These are phyloP conservation scores for Ceuthmochares aereus DNA, from an alignment of 2,113 vertebrate genomes.

Conservation along the genomic window DNA sequence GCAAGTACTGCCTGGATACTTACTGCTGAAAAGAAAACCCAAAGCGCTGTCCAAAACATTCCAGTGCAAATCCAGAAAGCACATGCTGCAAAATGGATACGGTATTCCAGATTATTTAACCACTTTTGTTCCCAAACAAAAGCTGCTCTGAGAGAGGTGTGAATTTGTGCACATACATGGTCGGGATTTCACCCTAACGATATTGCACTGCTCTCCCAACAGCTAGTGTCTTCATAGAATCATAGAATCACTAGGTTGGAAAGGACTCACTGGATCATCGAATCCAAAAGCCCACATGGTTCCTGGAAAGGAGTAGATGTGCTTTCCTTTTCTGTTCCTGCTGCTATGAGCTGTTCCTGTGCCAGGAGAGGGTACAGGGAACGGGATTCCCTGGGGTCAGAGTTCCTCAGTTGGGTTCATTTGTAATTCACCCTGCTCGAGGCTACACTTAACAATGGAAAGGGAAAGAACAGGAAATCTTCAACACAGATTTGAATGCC, in stretches of 20 bases:
- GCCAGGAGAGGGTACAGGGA: not conserved
- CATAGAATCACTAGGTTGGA: no score
- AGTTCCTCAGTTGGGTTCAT: not conserved
- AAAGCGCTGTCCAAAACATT: not conserved
- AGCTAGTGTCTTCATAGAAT: not conserved
- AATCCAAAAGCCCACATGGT: not conserved
- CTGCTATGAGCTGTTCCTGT: not conserved
- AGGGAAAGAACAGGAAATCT: not conserved
- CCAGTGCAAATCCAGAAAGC: not conserved
- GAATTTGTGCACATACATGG: accelerated
- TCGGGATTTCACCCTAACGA: not conserved
- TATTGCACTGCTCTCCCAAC: not conserved
- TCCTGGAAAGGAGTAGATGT: not conserved
- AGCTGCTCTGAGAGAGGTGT: not conserved
- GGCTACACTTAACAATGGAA: not conserved
- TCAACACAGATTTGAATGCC: not conserved
- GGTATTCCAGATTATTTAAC: not conserved
- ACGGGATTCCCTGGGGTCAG: not conserved
- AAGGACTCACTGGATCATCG: no score
- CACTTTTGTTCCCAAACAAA: not conserved
- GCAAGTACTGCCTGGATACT: not conserved
- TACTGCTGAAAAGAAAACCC: not conserved
- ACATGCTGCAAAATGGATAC: accelerated
- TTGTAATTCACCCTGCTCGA: not conserved
- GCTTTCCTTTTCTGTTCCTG: not conserved